Evolutionary conservation across 2,888 invertebrate species (phyloP).

Genomic region (Axea sp.): DNA sequence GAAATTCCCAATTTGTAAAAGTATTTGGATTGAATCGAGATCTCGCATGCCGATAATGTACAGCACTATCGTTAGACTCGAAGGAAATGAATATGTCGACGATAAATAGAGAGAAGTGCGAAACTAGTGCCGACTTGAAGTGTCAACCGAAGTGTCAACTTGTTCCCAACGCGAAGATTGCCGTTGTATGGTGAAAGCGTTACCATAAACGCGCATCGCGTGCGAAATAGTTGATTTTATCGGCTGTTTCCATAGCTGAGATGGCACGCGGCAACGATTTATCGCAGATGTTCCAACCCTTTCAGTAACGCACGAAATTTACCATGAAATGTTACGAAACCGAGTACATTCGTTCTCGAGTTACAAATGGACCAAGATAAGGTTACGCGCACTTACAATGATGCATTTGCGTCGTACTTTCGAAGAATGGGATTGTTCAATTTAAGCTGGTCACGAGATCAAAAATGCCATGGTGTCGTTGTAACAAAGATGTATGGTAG

Average conservation of each 20-base stretch:
- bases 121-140: constrained; percentile 8
- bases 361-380: constrained; percentile 15
- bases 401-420: constrained; percentile 11
- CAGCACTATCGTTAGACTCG: too few relatives aligned
- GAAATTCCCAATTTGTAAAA: too few relatives aligned
- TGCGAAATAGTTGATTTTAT: constrained; percentile 27
- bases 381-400: constrained; percentile 21
- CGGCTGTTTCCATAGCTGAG: constrained; percentile 14
- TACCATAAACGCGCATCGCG: constrained; percentile 26
- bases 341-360: constrained; percentile 20
- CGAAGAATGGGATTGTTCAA: constrained; percentile 23
- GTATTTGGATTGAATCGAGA: too few relatives aligned
- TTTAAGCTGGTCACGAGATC: constrained; percentile 22
- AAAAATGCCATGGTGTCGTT: constrained; percentile 9
- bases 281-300: constrained; percentile 13
- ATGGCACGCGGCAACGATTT: constrained; percentile 28
- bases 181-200: constrained; percentile 32
- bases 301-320: constrained; percentile 19
- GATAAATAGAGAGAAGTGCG: constrained; percentile 22
- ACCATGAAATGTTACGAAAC: constrained; percentile 13
- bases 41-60: not conserved
- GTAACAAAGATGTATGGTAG: constrained; percentile 23
- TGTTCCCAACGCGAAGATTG: constrained; percentile 11
- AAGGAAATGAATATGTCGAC: constrained; percentile 27
- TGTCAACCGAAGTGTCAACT: constrained; percentile 29